Evolutionary conservation across 1,140 invertebrate species (phyloP).

Genomic region (Apis florea): DNA sequence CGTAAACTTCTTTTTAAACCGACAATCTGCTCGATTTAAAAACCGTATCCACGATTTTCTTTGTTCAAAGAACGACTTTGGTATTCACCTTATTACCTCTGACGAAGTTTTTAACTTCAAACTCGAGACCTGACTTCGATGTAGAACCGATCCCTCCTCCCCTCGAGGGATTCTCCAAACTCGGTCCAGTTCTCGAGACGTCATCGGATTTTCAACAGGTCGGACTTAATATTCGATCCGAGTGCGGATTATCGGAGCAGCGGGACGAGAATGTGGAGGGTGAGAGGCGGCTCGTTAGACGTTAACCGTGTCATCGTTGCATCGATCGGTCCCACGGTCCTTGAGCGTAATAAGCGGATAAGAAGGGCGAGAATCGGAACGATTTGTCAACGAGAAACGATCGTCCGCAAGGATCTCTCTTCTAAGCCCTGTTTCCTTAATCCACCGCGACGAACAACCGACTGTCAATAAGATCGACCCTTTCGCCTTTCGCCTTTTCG

Average conservation of each 20-base stretch:
- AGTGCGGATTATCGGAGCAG: constrained; percentile 47
- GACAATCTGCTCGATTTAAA: no score
- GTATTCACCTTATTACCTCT: no score
- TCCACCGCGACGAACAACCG: constrained; percentile 64
- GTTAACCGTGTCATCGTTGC: constrained; percentile 41
- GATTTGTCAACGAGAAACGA: constrained; percentile 67
- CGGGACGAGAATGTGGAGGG: neutral
- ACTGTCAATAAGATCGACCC: constrained; percentile 33
- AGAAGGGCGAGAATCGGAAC: constrained; percentile 37
- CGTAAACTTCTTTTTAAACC: no score
- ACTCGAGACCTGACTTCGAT: neutral
- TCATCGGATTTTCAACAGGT: constrained; percentile 55
- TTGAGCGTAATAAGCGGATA: constrained; percentile 53
- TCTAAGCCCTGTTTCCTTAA: constrained; percentile 70
- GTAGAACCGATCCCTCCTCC: no score
- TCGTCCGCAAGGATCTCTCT: constrained; percentile 9
- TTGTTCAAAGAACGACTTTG: neutral
- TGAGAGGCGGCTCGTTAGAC: constrained; percentile 35
- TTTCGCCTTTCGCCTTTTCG: constrained; percentile 15
- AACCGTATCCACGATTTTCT: no score
- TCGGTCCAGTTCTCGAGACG: neutral
- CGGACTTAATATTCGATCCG: constrained; percentile 48
- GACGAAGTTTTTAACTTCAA: neutral
- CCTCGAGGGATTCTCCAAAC: neutral
- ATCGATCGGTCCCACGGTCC: constrained; percentile 44